phyloP scores from a whole-genome alignment of 2,888 invertebrate species.

The Cremastinae sp. region DNA sequence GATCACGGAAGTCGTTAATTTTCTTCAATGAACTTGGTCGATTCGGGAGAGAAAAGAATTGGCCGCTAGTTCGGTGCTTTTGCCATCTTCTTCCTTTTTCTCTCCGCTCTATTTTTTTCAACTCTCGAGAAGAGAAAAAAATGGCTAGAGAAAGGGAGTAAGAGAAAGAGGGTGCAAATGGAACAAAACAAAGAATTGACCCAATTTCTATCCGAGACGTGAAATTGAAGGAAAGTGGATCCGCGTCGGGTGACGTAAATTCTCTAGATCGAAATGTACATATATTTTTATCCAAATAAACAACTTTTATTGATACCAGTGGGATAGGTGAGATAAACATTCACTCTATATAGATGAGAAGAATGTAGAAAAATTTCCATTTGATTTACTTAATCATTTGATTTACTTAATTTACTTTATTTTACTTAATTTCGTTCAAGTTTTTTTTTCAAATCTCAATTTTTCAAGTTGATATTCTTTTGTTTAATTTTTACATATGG shows the following conservation, averaged over 20 bases:
- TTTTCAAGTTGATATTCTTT: neutral
- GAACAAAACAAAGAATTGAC: constrained; percentile 15
- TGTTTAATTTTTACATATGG: too few species aligned
- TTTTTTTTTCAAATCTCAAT: neutral
- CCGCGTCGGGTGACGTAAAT: constrained; percentile 12
- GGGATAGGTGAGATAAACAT: too few species aligned
- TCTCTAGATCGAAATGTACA: neutral
- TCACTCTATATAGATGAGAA: neutral
- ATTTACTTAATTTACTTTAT: too few species aligned
- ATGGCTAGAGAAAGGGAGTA: neutral
- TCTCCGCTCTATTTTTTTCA: neutral
- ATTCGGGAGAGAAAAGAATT: neutral
- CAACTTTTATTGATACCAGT: neutral
- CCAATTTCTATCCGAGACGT: constrained; percentile 4
- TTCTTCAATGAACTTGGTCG: neutral
- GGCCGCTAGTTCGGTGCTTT: too few species aligned
- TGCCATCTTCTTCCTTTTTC: neutral
- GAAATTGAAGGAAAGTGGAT: constrained; percentile 15
- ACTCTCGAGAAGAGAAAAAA: neutral
- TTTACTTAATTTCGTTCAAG: neutral
- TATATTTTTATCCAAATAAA: constrained; percentile 5
- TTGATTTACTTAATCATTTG: too few species aligned
- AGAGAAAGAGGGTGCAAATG: neutral
- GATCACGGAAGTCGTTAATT: neutral
- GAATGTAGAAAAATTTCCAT: constrained; percentile 9